These are phyloP conservation scores for Diarsia mendica DNA, from an alignment of 2,888 invertebrate species.

Conservation along the genomic window DNA sequence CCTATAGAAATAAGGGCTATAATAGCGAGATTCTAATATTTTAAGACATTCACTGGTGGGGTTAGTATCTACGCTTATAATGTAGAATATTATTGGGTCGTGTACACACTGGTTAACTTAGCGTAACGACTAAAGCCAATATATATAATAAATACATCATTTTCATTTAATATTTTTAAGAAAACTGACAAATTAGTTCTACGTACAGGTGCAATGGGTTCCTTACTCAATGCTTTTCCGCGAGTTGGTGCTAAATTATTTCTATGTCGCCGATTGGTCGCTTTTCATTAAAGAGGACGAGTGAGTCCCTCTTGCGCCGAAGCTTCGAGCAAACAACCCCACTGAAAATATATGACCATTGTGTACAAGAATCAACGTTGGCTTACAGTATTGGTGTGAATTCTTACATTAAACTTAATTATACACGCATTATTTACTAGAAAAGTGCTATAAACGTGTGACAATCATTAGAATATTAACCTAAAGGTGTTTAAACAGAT, in stretches of 20 bases:
- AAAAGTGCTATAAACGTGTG: slow-evolving; percentile 24
- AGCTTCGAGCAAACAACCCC: not conserved
- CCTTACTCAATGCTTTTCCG: not conserved
- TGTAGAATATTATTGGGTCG: slow-evolving; percentile 25
- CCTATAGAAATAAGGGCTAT: slow-evolving; percentile 30
- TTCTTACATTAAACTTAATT: slow-evolving; percentile 38
- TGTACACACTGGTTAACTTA: slow-evolving; percentile 33
- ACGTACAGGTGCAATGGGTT: not conserved
- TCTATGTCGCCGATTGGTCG: not conserved
- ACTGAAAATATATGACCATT: slow-evolving; percentile 3
- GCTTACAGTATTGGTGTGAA: slow-evolving; percentile 42
- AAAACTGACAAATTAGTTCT: not conserved
- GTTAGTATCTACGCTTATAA: slow-evolving; percentile 56
- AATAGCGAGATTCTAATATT: slow-evolving; percentile 64
- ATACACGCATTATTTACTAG: slow-evolving; percentile 26
- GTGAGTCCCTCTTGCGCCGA: not conserved
- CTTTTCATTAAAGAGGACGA: not conserved
- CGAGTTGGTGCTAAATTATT: not conserved
- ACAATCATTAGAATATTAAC: slow-evolving; percentile 6
- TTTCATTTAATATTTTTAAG: not conserved
- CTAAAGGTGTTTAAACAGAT: slow-evolving; percentile 8
- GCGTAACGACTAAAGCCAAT: not conserved
- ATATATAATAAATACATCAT: not conserved
- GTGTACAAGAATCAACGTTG: slow-evolving; percentile 35
- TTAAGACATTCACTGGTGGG: slow-evolving; percentile 62